A percentile compares a stretch with the other conserved stretches of the same genome.
phyloP scores from a whole-genome alignment of 2,113 vertebrate species.

The Sarotherodon lohbergeri region DNA sequence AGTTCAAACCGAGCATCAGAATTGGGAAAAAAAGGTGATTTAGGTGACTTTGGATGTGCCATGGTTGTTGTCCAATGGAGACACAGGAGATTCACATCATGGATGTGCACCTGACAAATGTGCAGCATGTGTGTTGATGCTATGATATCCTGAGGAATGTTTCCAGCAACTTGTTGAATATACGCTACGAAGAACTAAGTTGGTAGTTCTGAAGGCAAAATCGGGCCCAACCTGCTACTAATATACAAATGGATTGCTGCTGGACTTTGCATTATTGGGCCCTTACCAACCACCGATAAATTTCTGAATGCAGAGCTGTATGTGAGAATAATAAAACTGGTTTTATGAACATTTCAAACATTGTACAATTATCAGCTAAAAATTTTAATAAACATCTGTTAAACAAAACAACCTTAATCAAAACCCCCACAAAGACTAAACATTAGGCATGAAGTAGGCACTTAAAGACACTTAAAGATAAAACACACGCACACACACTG shows the following conservation, averaged over 20 bases:
- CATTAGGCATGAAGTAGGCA: not conserved
- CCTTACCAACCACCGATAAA: not conserved
- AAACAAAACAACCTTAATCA: not conserved
- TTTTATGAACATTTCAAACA: not conserved
- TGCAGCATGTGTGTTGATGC: not conserved
- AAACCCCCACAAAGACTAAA: not conserved
- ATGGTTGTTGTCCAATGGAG: not conserved
- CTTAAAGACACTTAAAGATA: not conserved
- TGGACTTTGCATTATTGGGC: not conserved
- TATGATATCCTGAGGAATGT: not conserved
- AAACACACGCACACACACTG: not conserved
- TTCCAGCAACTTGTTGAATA: not conserved
- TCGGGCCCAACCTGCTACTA: not conserved
- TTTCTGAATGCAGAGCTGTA: not conserved
- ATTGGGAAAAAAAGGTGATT: not conserved
- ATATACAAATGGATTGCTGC: accelerated
- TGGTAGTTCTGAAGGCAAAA: not conserved
- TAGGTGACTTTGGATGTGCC: not conserved
- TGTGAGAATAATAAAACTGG: not conserved
- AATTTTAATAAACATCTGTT: accelerated
- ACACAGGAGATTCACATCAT: not conserved
- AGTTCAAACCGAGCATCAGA: not conserved
- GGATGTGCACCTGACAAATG: not conserved
- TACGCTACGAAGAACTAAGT: accelerated
- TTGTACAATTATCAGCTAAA: not conserved